Percentiles rank a stretch among this genome's conserved stretches.
Evolutionary conservation across 64 coral and sea anemone genomes (phyloP).

Genomic region (Platygyra sinensis): DNA sequence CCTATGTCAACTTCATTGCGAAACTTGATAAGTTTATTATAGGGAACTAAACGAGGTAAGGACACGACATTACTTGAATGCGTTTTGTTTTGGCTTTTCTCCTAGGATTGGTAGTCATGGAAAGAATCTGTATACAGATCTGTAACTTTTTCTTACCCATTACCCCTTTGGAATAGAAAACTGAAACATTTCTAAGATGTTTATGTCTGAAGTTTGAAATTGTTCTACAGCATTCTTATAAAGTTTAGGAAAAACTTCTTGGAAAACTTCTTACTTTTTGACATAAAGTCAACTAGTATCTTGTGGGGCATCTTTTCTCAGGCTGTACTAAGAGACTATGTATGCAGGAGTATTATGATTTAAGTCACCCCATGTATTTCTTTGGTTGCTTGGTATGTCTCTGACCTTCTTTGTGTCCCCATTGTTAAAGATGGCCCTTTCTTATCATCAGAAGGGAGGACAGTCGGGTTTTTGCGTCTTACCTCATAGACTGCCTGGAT

Average conservation of each 20-base stretch:
- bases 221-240: conserved; percentile 22
- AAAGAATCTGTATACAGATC: conserved; percentile 46
- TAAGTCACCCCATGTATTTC: conserved; percentile 20
- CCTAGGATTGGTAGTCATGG: conserved; percentile 40
- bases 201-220: conserved; percentile 35
- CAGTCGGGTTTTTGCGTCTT: not conserved
- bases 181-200: conserved; percentile 48
- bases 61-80: conserved; percentile 54
- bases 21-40: conserved; percentile 61
- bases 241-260: conserved; percentile 24
- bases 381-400: conserved; percentile 38
- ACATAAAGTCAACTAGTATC: conserved; percentile 13
- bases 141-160: conserved; percentile 63
- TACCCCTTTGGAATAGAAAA: conserved; percentile 46
- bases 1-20: conserved; percentile 57
- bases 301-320: conserved; percentile 19
- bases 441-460: conserved; percentile 22
- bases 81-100: conserved; percentile 55
- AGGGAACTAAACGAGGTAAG: conserved; percentile 58
- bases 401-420: conserved; percentile 20
- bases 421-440: conserved; percentile 1
- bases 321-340: conserved; percentile 6
- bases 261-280: conserved; percentile 24
- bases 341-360: conserved; percentile 18
- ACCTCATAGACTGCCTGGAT: not conserved